Conservation (phyloP, 2,113 vertebrate genomes). For the Brachyistius frenatus region DNA sequence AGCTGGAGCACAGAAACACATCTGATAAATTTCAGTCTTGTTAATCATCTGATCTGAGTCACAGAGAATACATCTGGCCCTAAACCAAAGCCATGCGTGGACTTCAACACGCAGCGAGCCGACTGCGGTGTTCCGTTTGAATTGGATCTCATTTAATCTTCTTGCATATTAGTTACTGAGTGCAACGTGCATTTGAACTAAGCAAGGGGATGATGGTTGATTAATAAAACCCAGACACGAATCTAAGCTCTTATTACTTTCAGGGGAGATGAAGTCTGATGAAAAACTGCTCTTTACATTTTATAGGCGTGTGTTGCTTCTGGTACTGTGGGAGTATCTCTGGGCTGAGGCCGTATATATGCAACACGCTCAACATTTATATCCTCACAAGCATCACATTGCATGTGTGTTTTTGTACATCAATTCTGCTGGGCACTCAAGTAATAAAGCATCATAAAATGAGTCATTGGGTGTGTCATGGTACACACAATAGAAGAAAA, state of each 20-base stretch:
- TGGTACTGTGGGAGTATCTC: too few relatives aligned
- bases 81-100: slow-evolving; percentile 23
- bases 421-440: too few relatives aligned
- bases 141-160: slow-evolving; percentile 14
- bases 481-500: too few relatives aligned
- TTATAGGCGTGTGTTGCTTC: too few relatives aligned
- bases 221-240: not conserved
- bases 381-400: too few relatives aligned
- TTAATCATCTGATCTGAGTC: slow-evolving; percentile 6
- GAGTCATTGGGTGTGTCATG: too few relatives aligned
- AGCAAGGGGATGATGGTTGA: slow-evolving; percentile 1
- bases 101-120: not conserved
- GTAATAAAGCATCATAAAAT: too few relatives aligned
- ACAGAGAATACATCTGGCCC: slow-evolving; percentile 9
- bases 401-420: too few relatives aligned
- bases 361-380: too few relatives aligned
- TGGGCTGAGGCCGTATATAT: too few relatives aligned
- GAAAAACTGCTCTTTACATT: not conserved
- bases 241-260: not conserved
- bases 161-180: not conserved
- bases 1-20: not conserved
- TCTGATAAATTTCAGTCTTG: slow-evolving; percentile 4
- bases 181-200: slow-evolving; percentile 11
- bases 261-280: not conserved
- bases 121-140: not conserved